Percentiles rank a stretch among this genome's conserved stretches.
Conservation (phyloP, 2,797 vertebrate species). For the Neosilurus mollespiculum region DNA sequence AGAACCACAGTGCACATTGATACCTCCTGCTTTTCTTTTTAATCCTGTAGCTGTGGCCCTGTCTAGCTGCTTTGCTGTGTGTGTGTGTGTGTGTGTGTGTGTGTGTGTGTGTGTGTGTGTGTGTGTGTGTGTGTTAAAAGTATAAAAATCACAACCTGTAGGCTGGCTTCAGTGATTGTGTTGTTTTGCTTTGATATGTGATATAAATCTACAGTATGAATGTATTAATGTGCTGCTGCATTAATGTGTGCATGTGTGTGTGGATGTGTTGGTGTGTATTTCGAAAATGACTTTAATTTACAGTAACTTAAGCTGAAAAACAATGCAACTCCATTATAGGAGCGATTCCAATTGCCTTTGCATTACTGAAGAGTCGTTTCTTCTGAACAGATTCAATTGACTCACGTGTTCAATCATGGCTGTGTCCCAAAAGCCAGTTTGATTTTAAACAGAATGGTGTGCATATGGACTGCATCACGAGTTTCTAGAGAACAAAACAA, state of each 20-base stretch:
- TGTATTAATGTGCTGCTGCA: neutral
- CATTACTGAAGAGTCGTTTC: neutral
- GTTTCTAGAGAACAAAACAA: neutral
- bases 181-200: conserved; percentile 25
- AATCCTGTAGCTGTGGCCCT: conserved; percentile 11
- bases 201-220: neutral
- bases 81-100: conserved; percentile 31
- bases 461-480: neutral
- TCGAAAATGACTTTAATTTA: neutral
- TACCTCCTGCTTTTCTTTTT: neutral
- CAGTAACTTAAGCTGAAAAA: neutral
- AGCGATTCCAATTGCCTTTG: conserved; percentile 34
- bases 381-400: conserved; percentile 4
- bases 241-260: conserved; percentile 10
- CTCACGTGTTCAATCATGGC: neutral
- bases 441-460: neutral
- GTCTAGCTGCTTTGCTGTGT: conserved; percentile 20
- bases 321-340: conserved; percentile 10
- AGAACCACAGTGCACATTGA: neutral
- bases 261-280: conserved; percentile 45
- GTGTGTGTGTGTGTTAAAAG: neutral
- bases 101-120: conserved; percentile 17
- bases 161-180: conserved; percentile 37
- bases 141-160: conserved; percentile 20
- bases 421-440: conserved; percentile 10